Base-by-base conservation (phyloP, 1,140 invertebrate species). In the Drosophila pallidifrons region DNA sequence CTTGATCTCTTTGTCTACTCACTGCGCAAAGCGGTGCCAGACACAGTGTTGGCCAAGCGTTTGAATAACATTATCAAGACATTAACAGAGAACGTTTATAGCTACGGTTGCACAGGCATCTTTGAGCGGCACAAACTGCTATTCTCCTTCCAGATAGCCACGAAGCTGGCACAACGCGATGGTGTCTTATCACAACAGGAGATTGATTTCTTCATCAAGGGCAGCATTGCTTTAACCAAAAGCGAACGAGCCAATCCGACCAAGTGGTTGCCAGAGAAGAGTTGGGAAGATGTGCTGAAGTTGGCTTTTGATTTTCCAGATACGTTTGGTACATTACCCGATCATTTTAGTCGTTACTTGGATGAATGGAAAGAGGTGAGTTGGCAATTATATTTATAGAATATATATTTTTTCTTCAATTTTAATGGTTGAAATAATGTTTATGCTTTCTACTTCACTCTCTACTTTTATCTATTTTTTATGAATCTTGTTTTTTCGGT, bases 171-270 rank as follows among this genome's bases (percentile, higher is more conserved):
- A 83, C 94, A 96, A 82, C 96, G 95, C 82, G 92, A 94, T 20
- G 94, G 93, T 0, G 79, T 93, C 8, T 91, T 98, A 1, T 93
- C 83, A 1, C 96, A 97, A 80, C 83, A 93, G 2, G 95, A 98
- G 86, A 85, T 98, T n/a, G 96, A 98, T 79, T 98, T 98, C 93
- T 98, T 98, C 83, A 96, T 98, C 58, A 98, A 98, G 91, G 97
- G 97, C 20, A 96, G 95, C 77, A 94, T 97, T 1, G 94, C 95
- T 0, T 91, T 98, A 30, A 96, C 97, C 77, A 97, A 96, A 82
- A 94, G 95, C n/a, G 83, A 94, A 3, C 92, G 93, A 35, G 82
- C 92, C 15, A 96, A 95, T 92, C 96, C 96, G 1, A 94, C 94
- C 20, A 81, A 93, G 1, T 98, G 97, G 96, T 92, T 98, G 61